Base-by-base conservation (phyloP, 92 coral and sea anemone genomes). In the Metridium senile region DNA sequence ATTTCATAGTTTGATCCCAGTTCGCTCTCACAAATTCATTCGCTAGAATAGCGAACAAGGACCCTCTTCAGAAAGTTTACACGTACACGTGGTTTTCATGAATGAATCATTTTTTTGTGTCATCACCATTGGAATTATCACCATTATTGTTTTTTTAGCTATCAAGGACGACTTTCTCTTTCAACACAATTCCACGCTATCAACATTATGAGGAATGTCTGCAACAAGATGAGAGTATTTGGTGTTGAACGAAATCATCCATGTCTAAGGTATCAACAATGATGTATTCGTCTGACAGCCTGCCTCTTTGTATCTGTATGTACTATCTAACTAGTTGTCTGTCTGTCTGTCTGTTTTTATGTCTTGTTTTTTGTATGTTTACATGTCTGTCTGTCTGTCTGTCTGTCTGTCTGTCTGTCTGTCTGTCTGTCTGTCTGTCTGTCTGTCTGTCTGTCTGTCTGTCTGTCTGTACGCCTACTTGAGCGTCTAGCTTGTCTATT, bases 171-270 rank as follows among this genome's bases (percentile, higher is more conserved):
- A 11, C 43, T 74, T 22, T 76, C 78, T 1, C 69, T 77, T 33
- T 88, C 92, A 6, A 62, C 88, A 61, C 75, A 88, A 29, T 88
- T 78, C 70, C 82, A 79, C 57, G 80, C 89, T 0, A 20, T 88
- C 20, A 62, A 51, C 66, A 74, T 84, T 43, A 85, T 81, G 71
- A 62, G 80, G 11, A 68, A 74, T 11, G 68, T 88, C 66, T 88
- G 92, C 47, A 51, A 56, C 26, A 77, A 73, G 70, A 79, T 79
- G 89, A 77, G 92, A 51, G 82, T 88, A 19, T 88, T 68, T 51
- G 92, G 92, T 6, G 82, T 81, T 29, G 88, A 84, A 39, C 49
- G 82, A 54, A 82, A 79, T 19, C 83, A 84, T 33, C 88, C 92
- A 18, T 88, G 92, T 70, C 61, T 74, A 13, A 84, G 92, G 92